Percentiles rank a stretch among this genome's conserved stretches.
Conservation (phyloP, 2,888 invertebrate genomes). For the Drosophila kambysellisi region DNA sequence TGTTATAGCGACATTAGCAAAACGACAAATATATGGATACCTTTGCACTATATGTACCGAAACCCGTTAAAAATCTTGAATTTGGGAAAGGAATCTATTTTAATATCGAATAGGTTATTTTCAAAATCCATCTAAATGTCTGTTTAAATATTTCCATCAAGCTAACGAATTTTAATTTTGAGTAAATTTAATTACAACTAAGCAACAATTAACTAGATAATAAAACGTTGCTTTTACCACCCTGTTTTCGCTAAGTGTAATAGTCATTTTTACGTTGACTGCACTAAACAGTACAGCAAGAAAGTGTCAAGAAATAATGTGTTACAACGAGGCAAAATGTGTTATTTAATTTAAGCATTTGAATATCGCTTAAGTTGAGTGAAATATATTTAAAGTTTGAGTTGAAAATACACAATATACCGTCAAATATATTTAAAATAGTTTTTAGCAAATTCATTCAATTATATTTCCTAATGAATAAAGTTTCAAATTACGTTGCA, state of each 20-base stretch:
- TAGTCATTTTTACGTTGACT: constrained; percentile 5
- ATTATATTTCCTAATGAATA: not conserved
- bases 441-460: not conserved
- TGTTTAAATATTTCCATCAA: not conserved
- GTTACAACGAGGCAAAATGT: not conserved
- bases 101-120: not conserved
- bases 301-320: not conserved
- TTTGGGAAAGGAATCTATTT: not conserved
- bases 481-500: not conserved
- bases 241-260: not conserved
- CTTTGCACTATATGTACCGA: not conserved
- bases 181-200: not conserved
- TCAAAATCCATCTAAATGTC: not conserved
- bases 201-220: not conserved
- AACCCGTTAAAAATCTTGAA: not conserved
- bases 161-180: not conserved
- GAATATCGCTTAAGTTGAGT: not conserved
- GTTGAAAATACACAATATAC: not conserved
- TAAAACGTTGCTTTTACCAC: not conserved
- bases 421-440: not conserved
- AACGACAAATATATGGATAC: not conserved
- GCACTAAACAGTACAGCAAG: constrained; percentile 33
- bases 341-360: not conserved
- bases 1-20: not conserved
- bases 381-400: not conserved